phyloP scores from a whole-genome alignment of 2,113 vertebrate genomes.

The Azemiops feae region DNA sequence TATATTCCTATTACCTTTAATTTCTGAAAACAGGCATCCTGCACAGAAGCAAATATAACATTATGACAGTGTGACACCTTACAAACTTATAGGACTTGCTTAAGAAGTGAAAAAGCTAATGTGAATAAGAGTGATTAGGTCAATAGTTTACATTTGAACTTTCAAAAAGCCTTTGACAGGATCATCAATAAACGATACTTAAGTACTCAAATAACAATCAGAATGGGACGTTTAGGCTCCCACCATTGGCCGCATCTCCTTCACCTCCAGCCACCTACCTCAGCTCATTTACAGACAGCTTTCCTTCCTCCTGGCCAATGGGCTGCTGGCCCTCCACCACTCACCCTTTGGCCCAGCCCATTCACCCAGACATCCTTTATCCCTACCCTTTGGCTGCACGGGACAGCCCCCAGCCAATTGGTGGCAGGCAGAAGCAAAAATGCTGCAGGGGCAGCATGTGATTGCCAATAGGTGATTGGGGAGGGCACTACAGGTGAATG shows the following conservation, averaged over 20 bases:
- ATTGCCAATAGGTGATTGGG: too few relatives aligned
- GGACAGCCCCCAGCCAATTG: background rate
- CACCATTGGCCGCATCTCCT: background rate
- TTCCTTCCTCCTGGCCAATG: background rate
- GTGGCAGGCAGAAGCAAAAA: background rate
- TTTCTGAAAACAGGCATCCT: background rate
- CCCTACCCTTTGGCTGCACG: background rate
- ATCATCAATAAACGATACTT: constrained; percentile 13
- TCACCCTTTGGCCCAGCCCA: background rate
- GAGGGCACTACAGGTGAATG: too few relatives aligned
- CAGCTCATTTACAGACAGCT: background rate
- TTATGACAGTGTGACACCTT: constrained; percentile 1
- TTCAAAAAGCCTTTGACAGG: constrained; percentile 22
- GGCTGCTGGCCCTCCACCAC: too few relatives aligned
- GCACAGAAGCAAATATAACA: background rate
- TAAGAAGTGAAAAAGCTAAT: constrained; percentile 26
- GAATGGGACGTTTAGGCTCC: background rate
- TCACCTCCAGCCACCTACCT: background rate
- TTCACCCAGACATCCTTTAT: rapidly evolving
- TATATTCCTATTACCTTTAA: background rate
- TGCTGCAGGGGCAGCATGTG: background rate
- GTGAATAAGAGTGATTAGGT: constrained; percentile 17
- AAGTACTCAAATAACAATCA: background rate
- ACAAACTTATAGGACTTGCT: constrained; percentile 19
- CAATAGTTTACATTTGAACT: constrained; percentile 1